Base-by-base conservation (phyloP, 1,140 invertebrate species). In the Hyles vespertilio region DNA sequence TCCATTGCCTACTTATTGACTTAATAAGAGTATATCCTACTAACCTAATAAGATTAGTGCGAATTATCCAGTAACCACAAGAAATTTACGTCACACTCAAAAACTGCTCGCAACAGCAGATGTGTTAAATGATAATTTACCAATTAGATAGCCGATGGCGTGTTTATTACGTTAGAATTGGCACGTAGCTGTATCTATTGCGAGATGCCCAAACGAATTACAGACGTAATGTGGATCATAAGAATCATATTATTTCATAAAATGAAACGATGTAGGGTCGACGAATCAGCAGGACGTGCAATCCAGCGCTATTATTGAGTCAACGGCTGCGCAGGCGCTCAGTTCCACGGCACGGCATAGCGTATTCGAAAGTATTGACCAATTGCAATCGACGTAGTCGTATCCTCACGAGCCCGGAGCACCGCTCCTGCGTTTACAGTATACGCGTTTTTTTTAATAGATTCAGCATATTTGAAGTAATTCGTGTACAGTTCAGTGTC, bases 291-390 rank as follows among this genome's bases (percentile, higher is more conserved):
- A 81, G 80, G 80, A 82, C 79, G 79, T 70, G 59, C 72, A 72
- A 74, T 81, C 69, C 70, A 57, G 61, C 58, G 70, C 72, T 72
- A 86, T 79, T 80, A 81, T 74, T 76, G 74, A 72, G 77, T 75
- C 65, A 71, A 68, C 70, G 55, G 52, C 59, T 60, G 63, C 63
- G 67, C 61, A 70, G 50, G 70, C 70, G 65, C 73, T 67, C 60
- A 72, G 72, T 50, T 65, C 64, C 62, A 63, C 66, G 64, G 46
- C 63, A 67, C 59, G 10, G 32, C 54, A 48, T 56, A 48, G 32
- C 32, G 32, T 34, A 47, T 12, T 48, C 12, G 22, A 48, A 48
- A 56, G 45, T 10, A 56, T 48, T 11, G 54, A 33, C 10, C 54
- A 34, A 33, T n/a, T 12, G 22, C 47, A 54, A 45, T 36, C 52